Percentiles rank a stretch among this genome's conserved stretches.
Evolutionary conservation across 2,113 vertebrate genomes (phyloP).

Genomic region (Melanerpes formicivorus): DNA sequence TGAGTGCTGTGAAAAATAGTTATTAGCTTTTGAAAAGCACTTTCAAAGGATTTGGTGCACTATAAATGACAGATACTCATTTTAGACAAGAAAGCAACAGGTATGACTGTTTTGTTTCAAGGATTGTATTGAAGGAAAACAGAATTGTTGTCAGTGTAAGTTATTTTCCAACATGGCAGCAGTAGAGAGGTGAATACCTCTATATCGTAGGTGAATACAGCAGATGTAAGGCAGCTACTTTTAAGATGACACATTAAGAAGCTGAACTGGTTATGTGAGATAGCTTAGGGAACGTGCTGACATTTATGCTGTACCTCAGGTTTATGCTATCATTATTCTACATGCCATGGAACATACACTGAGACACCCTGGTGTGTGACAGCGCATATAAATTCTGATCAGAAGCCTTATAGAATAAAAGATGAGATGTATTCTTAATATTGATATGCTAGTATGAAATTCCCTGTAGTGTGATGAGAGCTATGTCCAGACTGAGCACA

Average conservation of each 20-base stretch:
- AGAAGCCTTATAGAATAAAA: not conserved
- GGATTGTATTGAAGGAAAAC: constrained; percentile 42
- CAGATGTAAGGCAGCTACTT: not conserved
- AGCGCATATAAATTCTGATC: constrained; percentile 2
- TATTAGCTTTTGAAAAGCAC: constrained; percentile 37
- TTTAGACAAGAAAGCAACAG: constrained; percentile 13
- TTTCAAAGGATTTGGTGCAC: not conserved
- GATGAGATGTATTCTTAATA: not conserved
- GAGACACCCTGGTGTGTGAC: not conserved
- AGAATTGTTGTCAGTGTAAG: constrained; percentile 36
- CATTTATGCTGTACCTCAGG: constrained; percentile 6
- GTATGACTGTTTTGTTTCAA: constrained; percentile 36
- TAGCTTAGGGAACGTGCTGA: not conserved
- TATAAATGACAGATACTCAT: constrained; percentile 33
- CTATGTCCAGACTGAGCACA: not conserved
- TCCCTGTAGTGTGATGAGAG: not conserved
- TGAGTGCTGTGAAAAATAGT: constrained; percentile 13
- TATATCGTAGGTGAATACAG: not conserved
- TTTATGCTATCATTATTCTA: constrained; percentile 13
- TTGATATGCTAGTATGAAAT: not conserved
- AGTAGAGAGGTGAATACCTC: not conserved
- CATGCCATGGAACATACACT: not conserved
- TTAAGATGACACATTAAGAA: constrained; percentile 37
- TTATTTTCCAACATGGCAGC: constrained; percentile 23
- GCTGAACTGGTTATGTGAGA: not conserved